phyloP scores from a whole-genome alignment of 1,140 invertebrate species.

The Batillaria attramentaria region DNA sequence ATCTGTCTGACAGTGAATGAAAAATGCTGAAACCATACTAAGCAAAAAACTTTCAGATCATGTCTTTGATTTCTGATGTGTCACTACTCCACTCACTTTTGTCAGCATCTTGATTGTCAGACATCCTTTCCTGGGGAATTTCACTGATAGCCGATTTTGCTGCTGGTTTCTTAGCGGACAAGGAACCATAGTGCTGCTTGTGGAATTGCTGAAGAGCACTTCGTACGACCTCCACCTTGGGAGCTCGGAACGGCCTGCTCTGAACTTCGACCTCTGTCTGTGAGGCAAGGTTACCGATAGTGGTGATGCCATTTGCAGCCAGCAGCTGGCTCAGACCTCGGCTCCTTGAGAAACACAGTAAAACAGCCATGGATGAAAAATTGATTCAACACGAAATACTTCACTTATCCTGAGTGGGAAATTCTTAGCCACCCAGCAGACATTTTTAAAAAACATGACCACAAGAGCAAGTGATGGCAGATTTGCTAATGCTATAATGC shows the following conservation, averaged over 20 bases:
- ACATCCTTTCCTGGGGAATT: no score
- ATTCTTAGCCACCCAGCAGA: background rate
- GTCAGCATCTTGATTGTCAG: no score
- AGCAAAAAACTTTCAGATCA: no score
- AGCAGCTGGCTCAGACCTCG: constrained; percentile 63
- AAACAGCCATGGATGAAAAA: background rate
- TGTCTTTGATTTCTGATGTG: no score
- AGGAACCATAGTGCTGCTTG: no score
- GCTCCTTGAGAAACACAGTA: constrained; percentile 43
- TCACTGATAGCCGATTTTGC: no score
- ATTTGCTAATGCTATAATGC: background rate
- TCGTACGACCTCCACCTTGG: constrained; percentile 55
- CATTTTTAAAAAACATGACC: background rate
- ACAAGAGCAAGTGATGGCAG: background rate
- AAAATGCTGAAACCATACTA: no score
- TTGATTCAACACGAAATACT: background rate
- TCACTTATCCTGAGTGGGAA: background rate
- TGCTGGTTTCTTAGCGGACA: no score
- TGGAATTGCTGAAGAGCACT: constrained; percentile 51
- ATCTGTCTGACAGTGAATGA: no score
- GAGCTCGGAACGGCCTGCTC: constrained; percentile 61
- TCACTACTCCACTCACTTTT: no score
- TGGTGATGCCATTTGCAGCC: constrained; percentile 59
- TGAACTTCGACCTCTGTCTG: constrained; percentile 64
- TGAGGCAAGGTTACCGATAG: constrained; percentile 61